Evolutionary conservation across 2,888 invertebrate genomes (phyloP).

Genomic region (Watsonalla binaria): DNA sequence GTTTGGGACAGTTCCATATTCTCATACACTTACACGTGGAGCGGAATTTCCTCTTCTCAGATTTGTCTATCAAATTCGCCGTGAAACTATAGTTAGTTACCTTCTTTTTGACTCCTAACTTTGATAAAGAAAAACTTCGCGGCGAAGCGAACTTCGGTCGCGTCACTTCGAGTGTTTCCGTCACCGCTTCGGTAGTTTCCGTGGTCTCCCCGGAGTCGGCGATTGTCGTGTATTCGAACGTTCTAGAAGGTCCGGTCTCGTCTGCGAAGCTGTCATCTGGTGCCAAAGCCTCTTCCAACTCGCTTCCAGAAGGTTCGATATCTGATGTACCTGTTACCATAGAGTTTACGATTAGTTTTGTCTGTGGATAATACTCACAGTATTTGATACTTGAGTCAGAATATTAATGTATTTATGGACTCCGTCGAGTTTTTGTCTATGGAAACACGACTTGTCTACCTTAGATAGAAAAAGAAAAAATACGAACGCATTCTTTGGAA

Average conservation of each 20-base stretch:
- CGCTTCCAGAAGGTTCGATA: conserved; percentile 5
- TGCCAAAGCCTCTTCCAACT: conserved; percentile 10
- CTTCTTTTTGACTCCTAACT: conserved; percentile 53
- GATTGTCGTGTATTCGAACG: conserved; percentile 14
- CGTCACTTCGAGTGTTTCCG: conserved; percentile 30
- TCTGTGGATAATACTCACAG: no score
- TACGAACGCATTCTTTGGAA: no score
- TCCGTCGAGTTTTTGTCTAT: no score
- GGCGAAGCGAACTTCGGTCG: conserved; percentile 30
- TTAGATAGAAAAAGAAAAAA: no score
- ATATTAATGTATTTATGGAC: no score
- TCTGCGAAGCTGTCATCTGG: conserved; percentile 5
- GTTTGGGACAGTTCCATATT: conserved; percentile 70
- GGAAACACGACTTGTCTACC: no score
- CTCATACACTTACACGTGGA: conserved; percentile 68
- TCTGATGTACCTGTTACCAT: conserved; percentile 1
- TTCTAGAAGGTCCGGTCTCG: conserved; percentile 11
- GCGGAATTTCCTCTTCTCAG: conserved; percentile 46
- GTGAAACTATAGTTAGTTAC: conserved; percentile 25
- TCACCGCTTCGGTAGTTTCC: conserved; percentile 23
- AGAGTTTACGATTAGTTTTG: background rate
- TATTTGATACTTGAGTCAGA: no score
- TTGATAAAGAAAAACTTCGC: conserved; percentile 34
- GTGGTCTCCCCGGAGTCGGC: conserved; percentile 21
- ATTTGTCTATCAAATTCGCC: conserved; percentile 46